Base-by-base conservation (phyloP, 2,113 vertebrate genomes). In the Pomatostomus ruficeps region DNA sequence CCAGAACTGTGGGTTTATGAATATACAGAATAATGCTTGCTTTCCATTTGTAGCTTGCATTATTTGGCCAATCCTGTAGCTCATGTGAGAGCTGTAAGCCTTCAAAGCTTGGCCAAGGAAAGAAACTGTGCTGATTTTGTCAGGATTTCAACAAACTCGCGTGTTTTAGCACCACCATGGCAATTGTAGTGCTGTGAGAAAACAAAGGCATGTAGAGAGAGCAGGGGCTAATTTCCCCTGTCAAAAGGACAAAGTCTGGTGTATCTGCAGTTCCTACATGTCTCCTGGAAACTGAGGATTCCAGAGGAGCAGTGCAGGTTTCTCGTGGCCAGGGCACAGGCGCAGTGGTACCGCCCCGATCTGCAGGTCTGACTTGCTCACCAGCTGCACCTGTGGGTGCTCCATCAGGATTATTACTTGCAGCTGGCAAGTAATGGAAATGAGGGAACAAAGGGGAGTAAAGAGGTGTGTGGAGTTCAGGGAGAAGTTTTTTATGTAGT, bases 391-490 rank as follows among this genome's bases (percentile, higher is more conserved):
- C 36, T 85, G 46, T 6, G 40, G 5, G 7, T 35, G 40, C 12
- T 11, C 17, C 3, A 1, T 15, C 19, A 61, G 45, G 25, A 36
- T 3, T 1, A 54, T 35, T 74, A 74, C 42, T 81, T 52, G 43
- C 70, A 89, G 33, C 77, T 91, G 73, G 22, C 7, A 6, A 11
- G 28, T 22, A 43, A 2, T 5, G 65, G 11, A 62, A 49, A 17
- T 8, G 28, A 48, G 63, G 52, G 49, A 52, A 18, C 12, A 54
- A 38, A 24, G 18, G 15, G 4, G 20, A 1, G 0, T 36, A 12
- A 52, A 61, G 20, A 3, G 6, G 5, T 0, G 0, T 1, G 0
- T 3, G 72, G 7, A 36, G 1, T 14, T 52, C 1, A 6, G 21
- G 9, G 3, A 35, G 10, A 14, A 19, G 28, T 10, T 49, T 67